Percentiles rank a stretch among this genome's conserved stretches.
Evolutionary conservation across 2,888 invertebrate species (phyloP).

Genomic region (Stramonita haemastoma): DNA sequence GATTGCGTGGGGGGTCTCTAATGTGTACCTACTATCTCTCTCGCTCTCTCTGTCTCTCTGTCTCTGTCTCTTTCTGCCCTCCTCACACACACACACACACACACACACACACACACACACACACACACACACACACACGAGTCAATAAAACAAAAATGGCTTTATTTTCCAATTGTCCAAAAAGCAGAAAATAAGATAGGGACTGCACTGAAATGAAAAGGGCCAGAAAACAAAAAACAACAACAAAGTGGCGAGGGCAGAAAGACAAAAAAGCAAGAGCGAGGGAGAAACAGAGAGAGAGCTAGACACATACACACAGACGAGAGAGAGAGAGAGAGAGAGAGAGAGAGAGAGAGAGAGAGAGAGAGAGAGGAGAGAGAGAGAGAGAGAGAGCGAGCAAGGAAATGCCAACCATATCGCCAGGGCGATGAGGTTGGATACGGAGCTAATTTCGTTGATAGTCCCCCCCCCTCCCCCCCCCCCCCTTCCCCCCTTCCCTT

Average conservation of each 20-base stretch:
- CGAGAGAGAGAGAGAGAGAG: not conserved
- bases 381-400: not conserved
- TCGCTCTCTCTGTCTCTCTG: not conserved
- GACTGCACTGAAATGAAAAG: not conserved
- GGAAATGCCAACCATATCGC: not conserved
- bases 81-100: too few species aligned
- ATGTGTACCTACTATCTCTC: not conserved
- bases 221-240: too few species aligned
- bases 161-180: too few species aligned
- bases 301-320: not conserved
- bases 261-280: not conserved
- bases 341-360: not conserved
- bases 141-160: not conserved
- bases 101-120: too few species aligned
- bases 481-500: not conserved
- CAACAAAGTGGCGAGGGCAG: not conserved
- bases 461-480: not conserved
- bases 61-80: too few species aligned
- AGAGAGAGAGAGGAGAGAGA: not conserved
- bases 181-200: too few species aligned
- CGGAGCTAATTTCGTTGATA: slow-evolving; percentile 34
- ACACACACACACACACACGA: too few species aligned
- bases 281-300: not conserved
- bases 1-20: too few species aligned
- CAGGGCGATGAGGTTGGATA: not conserved